Conservation (phyloP, 1,140 invertebrate species). For the Temnothorax longispinosus region DNA sequence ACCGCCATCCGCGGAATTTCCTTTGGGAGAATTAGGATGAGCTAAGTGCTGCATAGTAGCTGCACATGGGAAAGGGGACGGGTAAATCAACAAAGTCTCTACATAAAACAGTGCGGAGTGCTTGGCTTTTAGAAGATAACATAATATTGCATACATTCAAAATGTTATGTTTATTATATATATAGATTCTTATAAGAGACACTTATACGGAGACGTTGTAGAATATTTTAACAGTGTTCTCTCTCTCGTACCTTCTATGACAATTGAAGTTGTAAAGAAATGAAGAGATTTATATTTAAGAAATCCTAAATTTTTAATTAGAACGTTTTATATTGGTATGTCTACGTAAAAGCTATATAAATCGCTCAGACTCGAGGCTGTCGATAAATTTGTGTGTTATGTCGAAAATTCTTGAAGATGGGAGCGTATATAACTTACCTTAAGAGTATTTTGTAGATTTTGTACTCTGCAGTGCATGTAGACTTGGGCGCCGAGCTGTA, state of each 20-base stretch:
- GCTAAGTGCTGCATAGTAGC: slow-evolving; percentile 20
- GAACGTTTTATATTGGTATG: not conserved
- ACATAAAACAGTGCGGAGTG: slow-evolving; percentile 38
- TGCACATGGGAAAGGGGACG: not conserved
- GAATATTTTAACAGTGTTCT: slow-evolving; percentile 4
- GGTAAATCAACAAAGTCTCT: slow-evolving; percentile 41
- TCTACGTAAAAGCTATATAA: not conserved
- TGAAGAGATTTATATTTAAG: not conserved
- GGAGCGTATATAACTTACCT: slow-evolving; percentile 84
- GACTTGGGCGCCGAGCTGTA: slow-evolving; percentile 87
- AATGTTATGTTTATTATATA: slow-evolving; percentile 25
- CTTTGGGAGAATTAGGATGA: slow-evolving; percentile 63
- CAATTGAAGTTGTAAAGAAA: not conserved
- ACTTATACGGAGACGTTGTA: not conserved
- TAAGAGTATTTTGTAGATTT: slow-evolving; percentile 88
- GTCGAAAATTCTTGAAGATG: not conserved
- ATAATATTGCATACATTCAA: slow-evolving; percentile 16
- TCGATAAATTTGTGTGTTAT: not conserved
- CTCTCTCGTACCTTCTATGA: no score
- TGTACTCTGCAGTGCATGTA: slow-evolving; percentile 89
- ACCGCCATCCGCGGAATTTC: slow-evolving; percentile 59
- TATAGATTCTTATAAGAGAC: not conserved
- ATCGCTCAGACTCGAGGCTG: not conserved
- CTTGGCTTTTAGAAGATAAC: slow-evolving; percentile 37
- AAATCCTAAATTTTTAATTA: not conserved